Base-by-base conservation (phyloP, 1,140 invertebrate species). In the Sitodiplosis mosellana region DNA sequence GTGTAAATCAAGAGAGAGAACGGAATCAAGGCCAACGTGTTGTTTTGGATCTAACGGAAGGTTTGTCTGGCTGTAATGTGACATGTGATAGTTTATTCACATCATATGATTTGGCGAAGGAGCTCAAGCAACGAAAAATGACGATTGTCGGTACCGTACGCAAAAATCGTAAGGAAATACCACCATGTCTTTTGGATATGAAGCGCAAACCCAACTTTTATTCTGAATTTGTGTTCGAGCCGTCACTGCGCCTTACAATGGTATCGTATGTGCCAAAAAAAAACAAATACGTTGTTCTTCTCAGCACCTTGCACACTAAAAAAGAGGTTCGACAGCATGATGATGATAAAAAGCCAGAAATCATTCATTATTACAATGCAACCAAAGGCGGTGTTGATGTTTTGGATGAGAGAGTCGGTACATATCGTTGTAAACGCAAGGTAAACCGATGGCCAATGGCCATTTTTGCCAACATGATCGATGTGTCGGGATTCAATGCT, bases 371-470 rank as follows among this genome's bases (percentile, higher is more conserved):
- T 51, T 65, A 65, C 46, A 60, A 67, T 51, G 33, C 34, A 19
- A 57, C 54, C 2, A 66, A 67, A 54, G 55, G 54, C 11, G 56
- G 56, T 20, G 61, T 67, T 1, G 64, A 64, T 48, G 50, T 42
- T n/a, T 47, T 64, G 15, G 61, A 65, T 48, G 50, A 64, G 49
- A 55, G 59, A 49, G 33, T 48, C 5, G 5, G 5, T 18, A 44
- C 42, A 17, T 22, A 44, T 44, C 53, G 46, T 17, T 49, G 46
- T 8, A 45, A 54, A 11, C 47, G 54, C 45, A n/a, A 49, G 46
- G 56, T 53, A 48, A 51, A 51, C 33, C 40, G 55, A 45, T 64
- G 58, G 56, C 53, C 58, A 17, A 33, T 59, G 37, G 57, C 55
- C 18, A 48, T 61, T 22, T 60, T 61, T 49, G 55, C 51, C 48